These are phyloP conservation scores for Sinopyrophorus schimmeli DNA, from an alignment of 2,888 invertebrate genomes.

Conservation along the genomic window DNA sequence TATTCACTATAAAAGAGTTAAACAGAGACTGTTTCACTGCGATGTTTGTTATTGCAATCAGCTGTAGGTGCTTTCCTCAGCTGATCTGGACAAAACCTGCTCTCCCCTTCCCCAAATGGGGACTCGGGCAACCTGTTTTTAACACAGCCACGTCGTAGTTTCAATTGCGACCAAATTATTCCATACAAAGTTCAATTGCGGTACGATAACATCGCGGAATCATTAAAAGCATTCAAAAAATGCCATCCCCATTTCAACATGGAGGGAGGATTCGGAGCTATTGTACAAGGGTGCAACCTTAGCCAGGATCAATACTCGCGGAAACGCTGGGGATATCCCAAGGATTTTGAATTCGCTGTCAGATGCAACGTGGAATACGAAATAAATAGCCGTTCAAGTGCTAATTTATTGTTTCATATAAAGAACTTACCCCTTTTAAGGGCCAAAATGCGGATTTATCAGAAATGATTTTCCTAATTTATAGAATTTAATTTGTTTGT, in stretches of 20 bases:
- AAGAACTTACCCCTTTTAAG: no score
- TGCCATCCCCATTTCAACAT: conserved; percentile 1
- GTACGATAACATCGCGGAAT: no score
- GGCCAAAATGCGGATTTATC: no score
- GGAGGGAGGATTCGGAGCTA: not conserved
- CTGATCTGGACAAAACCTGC: conserved; percentile 41
- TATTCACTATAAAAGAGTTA: conserved; percentile 4
- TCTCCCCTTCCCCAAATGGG: conserved; percentile 31
- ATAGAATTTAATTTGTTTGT: no score
- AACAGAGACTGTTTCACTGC: conserved; percentile 22
- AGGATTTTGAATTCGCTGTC: conserved; percentile 7
- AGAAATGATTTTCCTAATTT: no score
- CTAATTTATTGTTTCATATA: no score
- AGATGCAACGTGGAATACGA: no score
- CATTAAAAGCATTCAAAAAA: no score
- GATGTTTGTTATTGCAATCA: conserved; percentile 47
- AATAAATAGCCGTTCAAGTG: no score
- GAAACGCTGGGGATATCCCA: conserved; percentile 5
- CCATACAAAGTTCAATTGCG: no score
- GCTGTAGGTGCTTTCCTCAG: conserved; percentile 43
- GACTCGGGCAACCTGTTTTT: conserved; percentile 23
- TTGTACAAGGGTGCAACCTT: conserved; percentile 10
- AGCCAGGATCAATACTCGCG: conserved; percentile 16
- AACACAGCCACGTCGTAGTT: conserved; percentile 13
- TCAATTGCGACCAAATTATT: conserved; percentile 13